Evolutionary conservation across 2,888 invertebrate species (phyloP), one percentile per base, ranked within the genome.

Genomic region (Subacronicta megacephala): DNA sequence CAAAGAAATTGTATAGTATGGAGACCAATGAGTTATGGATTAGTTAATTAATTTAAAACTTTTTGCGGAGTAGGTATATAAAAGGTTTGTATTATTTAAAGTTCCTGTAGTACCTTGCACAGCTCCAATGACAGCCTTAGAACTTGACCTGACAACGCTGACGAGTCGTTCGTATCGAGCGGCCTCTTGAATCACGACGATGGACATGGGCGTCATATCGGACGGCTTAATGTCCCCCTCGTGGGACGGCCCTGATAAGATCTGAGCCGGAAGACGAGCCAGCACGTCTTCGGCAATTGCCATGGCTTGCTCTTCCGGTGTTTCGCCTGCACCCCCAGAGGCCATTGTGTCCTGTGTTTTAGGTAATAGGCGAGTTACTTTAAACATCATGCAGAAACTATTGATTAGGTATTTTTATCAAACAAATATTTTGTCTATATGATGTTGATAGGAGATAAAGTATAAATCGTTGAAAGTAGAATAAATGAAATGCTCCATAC

Each of bases 171-270:
- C 97, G 78, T 97, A 98, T 45, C 98, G 89, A 7, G 96, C 96
- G 92, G 98, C 97, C 88, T 98, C 98, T 87, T 98, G 98, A 3
- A 98, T 97, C 49, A 99, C 94, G 0, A 99, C 98, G 0, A 98
- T 98, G 80, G 99, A 98, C 98, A 99, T 98, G 76, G 98, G 98
- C 9, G 94, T 98, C 98, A 87, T 96, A 90, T 90, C 98, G 95
- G 72, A 95, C 84, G 55, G 97, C 96, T 53, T 98, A 96, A 95
- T 96, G 96, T 90, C 96, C 95, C 85, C 95, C 88, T 82, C 96
- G 91, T 50, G 97, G 92, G 69, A 93, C 81, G 82, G 96, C 91
- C 75, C 98, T 83, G 92, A 96, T 95, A 92, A 95, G 96, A 89
- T 90, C 65, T 96, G 95, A 20, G 87, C 84, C 0, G 98, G 98